Percentiles rank a stretch among this genome's conserved stretches.
phyloP scores from a whole-genome alignment of 1,140 invertebrate species.

The Leptinotarsa defecta region DNA sequence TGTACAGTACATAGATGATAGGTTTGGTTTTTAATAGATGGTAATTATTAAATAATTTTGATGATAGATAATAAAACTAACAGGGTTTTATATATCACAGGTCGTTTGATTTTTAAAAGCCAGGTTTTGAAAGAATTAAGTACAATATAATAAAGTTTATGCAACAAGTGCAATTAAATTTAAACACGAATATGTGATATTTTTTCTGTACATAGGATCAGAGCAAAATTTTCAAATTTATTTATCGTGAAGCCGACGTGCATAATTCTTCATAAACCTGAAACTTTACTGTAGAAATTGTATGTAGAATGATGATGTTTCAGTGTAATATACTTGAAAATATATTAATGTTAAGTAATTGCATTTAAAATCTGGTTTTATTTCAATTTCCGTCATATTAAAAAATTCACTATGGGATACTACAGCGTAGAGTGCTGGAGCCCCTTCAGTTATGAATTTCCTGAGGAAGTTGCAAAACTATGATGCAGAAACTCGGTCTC shows the following conservation, averaged over 20 bases:
- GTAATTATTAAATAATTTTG: conserved; percentile 24
- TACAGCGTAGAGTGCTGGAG: no score
- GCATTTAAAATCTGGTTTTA: conserved; percentile 23
- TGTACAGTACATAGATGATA: conserved; percentile 33
- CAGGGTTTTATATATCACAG: conserved; percentile 33
- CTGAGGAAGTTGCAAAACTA: no score
- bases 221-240: conserved; percentile 29
- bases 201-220: conserved; percentile 22
- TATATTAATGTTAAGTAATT: conserved; percentile 35
- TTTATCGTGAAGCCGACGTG: conserved; percentile 19
- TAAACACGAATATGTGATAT: conserved; percentile 16
- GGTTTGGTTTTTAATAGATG: conserved; percentile 30
- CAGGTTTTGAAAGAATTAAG: conserved; percentile 32
- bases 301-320: conserved; percentile 34
- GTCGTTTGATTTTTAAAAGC: conserved; percentile 33
- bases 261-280: conserved; percentile 33
- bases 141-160: conserved; percentile 13
- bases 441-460: no score
- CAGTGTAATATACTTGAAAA: conserved; percentile 31
- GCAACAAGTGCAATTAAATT: conserved; percentile 33
- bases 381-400: not conserved
- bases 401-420: no score
- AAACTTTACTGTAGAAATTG: conserved; percentile 34
- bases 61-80: conserved; percentile 31
- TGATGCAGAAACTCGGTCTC: no score